Percentiles rank a stretch among this genome's conserved stretches.
These are phyloP conservation scores for Dendrocincla tyrannina DNA, from an alignment of 2,797 vertebrate genomes.

Conservation along the genomic window DNA sequence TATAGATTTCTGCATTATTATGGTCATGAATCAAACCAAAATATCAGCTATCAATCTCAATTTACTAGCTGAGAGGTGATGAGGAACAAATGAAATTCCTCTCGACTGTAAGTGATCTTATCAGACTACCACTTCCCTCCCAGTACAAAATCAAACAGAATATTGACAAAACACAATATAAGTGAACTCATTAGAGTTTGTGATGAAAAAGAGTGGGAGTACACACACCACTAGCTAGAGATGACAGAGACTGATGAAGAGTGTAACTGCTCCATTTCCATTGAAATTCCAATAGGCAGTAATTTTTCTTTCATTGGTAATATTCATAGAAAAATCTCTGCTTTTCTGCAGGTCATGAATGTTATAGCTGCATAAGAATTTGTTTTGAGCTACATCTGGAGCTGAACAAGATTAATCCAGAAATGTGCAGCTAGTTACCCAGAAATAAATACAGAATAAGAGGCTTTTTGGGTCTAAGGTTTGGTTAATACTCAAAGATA, in stretches of 20 bases:
- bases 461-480: neutral
- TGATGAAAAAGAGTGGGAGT: neutral
- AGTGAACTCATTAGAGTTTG: neutral
- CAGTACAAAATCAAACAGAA: neutral
- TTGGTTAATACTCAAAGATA: neutral
- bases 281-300: neutral
- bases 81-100: neutral
- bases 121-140: neutral
- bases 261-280: neutral
- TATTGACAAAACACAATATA: neutral
- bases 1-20: neutral
- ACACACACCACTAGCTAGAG: neutral
- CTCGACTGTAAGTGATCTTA: neutral
- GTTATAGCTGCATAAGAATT: neutral
- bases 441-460: neutral
- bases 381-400: neutral
- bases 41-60: neutral
- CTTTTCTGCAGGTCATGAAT: neutral
- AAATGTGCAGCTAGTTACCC: neutral
- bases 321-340: neutral
- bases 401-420: neutral
- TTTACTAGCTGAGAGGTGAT: neutral
- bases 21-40: neutral
- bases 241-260: neutral
- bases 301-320: neutral